Evolutionary conservation across 2,888 invertebrate genomes (phyloP).

Genomic region (Leptopilina drosophilae): DNA sequence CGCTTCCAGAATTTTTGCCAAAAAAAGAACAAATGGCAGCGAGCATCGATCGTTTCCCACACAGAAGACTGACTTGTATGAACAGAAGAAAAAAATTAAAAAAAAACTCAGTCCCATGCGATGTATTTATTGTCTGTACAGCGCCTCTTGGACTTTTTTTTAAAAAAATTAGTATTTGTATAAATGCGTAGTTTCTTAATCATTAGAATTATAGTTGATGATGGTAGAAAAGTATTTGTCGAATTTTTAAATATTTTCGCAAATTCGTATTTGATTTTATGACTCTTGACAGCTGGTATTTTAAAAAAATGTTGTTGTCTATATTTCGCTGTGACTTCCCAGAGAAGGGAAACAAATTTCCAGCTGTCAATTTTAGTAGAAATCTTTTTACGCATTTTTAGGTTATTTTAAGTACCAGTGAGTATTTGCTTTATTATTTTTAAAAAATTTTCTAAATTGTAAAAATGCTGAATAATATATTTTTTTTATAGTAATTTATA

Average conservation of each 20-base stretch:
- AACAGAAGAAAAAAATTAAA: conserved; percentile 47
- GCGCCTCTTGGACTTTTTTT: conserved; percentile 59
- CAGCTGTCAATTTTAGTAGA: neutral
- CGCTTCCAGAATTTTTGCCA: conserved; percentile 53
- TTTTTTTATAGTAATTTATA: too few species aligned
- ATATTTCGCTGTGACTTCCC: too few species aligned
- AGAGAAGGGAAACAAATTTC: neutral
- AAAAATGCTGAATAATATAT: too few species aligned
- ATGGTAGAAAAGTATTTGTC: conserved; percentile 30
- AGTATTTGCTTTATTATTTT: too few species aligned
- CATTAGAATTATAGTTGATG: conserved; percentile 23
- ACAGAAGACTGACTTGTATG: conserved; percentile 61
- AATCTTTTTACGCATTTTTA: neutral
- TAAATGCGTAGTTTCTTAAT: conserved; percentile 28
- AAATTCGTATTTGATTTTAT: neutral
- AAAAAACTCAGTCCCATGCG: conserved; percentile 57
- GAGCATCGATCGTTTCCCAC: conserved; percentile 50
- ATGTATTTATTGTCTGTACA: conserved; percentile 63
- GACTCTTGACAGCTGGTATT: neutral
- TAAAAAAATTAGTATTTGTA: conserved; percentile 35
- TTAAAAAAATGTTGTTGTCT: too few species aligned
- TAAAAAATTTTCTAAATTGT: too few species aligned
- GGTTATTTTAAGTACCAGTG: too few species aligned
- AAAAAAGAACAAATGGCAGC: conserved; percentile 46
- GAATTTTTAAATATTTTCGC: neutral